Conservation (phyloP, 1,140 invertebrate genomes). For the Drosophila insularis region DNA sequence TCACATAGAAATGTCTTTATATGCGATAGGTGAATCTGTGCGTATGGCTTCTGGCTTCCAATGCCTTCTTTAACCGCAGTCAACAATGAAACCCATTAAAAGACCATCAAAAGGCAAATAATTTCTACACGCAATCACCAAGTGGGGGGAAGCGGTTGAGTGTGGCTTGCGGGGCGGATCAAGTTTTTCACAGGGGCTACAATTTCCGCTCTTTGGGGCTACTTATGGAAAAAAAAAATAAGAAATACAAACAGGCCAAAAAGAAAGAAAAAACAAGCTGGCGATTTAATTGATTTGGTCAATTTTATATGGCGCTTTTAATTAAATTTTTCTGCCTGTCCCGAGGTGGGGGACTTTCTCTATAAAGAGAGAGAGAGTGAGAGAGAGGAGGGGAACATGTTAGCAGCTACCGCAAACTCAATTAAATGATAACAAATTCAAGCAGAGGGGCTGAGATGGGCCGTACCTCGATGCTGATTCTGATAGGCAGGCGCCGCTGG, state of each 20-base stretch:
- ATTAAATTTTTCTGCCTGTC: conserved; percentile 46
- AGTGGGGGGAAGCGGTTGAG: conserved; percentile 8
- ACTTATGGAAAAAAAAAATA: conserved; percentile 13
- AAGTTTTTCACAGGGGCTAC: conserved; percentile 25
- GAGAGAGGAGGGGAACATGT: neutral
- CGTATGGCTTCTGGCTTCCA: conserved; percentile 46
- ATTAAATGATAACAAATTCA: conserved; percentile 76
- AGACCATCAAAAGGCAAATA: conserved; percentile 26
- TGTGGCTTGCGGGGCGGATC: conserved; percentile 16
- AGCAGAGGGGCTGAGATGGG: conserved; percentile 30
- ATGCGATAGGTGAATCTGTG: neutral
- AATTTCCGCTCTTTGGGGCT: conserved; percentile 48
- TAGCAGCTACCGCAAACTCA: conserved; percentile 66
- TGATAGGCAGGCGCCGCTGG: conserved; percentile 72
- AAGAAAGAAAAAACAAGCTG: conserved; percentile 8
- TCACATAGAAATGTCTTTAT: conserved; percentile 1
- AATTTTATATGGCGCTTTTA: conserved; percentile 45
- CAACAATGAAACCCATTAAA: conserved; percentile 42
- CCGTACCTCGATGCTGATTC: conserved; percentile 40
- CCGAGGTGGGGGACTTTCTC: conserved; percentile 51
- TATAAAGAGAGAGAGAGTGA: conserved; percentile 4
- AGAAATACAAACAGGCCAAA: neutral
- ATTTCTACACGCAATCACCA: conserved; percentile 29
- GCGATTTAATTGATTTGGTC: conserved; percentile 58
- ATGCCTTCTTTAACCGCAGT: conserved; percentile 7